Base-by-base conservation (phyloP, 2,888 invertebrate species). In the Drosophila falleni region DNA sequence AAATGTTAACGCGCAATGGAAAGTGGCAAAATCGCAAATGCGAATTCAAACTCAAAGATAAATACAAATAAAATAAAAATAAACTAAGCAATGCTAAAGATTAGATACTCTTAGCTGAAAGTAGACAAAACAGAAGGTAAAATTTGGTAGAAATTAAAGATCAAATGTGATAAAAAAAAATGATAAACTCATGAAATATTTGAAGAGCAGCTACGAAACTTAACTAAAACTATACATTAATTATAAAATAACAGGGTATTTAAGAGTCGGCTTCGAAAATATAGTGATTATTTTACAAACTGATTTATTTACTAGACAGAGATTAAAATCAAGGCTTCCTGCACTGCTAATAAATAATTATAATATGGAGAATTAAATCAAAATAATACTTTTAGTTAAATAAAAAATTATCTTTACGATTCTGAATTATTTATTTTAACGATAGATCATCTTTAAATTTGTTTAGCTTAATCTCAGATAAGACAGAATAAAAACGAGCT, bases 1-100 rank as follows among this genome's bases (percentile, higher is more conserved):
- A 42, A 66, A 74, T 75, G 55, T 65, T 75, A 76, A 49, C 55
- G 69, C 41, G 61, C 44, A 58, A 50, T 50, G 46, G 16, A 54
- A 51, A 68, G 58, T 71, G 59, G 44, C 65, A 51, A 71, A 71
- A 49, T 41, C 19, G 51, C 33, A 59, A 47, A 29, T 35, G 47
- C 53, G 41, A 5, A 15, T 47, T 49, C 42, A 16, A 46, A 61
- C 41, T 26, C 31, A 58, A 61, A 55, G 31, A 59, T 60, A 66
- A 75, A 59, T 53, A 65, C 9, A 44, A 55, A 35, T 41, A 26
- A 19, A 16, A 3, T 13, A 47, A n/a, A 11, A 31, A 44, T 16
- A 33, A 11, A 5, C 8, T 39, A 33, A 44, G 1, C 3, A 16
- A 35, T 0, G 5, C 5, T 1, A 3, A 31, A 35, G 15, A 8